Conservation (phyloP, 2,888 invertebrate species). For the Campaea margaritaria region DNA sequence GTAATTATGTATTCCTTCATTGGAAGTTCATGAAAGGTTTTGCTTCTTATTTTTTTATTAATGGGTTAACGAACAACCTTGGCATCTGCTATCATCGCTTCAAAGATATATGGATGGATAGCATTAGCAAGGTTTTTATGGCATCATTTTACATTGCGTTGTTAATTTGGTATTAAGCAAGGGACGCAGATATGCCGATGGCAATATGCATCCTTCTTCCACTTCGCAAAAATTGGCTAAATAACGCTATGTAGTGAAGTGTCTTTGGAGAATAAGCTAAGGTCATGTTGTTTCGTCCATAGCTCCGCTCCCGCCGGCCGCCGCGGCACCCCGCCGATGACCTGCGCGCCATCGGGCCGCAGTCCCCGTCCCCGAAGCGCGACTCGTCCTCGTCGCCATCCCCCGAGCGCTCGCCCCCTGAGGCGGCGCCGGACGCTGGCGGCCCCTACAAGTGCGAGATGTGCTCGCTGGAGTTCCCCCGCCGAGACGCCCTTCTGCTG, state of each 20-base stretch:
- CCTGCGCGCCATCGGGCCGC: constrained; percentile 66
- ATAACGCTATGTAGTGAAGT: no score
- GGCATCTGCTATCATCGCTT: no score
- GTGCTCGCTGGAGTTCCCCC: constrained; percentile 91
- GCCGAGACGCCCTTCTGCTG: constrained; percentile 88
- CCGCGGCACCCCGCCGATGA: constrained; percentile 76
- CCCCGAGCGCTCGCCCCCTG: constrained; percentile 10
- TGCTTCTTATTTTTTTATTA: no score
- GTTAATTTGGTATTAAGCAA: no score
- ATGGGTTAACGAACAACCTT: no score
- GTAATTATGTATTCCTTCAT: no score
- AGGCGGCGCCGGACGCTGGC: constrained; percentile 62
- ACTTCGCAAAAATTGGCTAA: not conserved
- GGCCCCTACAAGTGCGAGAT: constrained; percentile 91
- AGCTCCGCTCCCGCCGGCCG: constrained; percentile 64
- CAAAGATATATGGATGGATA: no score
- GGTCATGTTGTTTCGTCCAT: constrained; percentile 1
- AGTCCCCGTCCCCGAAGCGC: constrained; percentile 37
- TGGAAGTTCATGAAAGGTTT: no score
- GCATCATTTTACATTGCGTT: no score
- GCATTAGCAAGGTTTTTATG: no score
- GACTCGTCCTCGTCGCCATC: constrained; percentile 8
- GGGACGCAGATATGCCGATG: no score
- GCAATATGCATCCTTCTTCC: not conserved
- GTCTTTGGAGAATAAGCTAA: not conserved